Evolutionary conservation across 2,888 invertebrate species (phyloP), one percentile per base, ranked within the genome.

Genomic region (Thymelicus acteon): DNA sequence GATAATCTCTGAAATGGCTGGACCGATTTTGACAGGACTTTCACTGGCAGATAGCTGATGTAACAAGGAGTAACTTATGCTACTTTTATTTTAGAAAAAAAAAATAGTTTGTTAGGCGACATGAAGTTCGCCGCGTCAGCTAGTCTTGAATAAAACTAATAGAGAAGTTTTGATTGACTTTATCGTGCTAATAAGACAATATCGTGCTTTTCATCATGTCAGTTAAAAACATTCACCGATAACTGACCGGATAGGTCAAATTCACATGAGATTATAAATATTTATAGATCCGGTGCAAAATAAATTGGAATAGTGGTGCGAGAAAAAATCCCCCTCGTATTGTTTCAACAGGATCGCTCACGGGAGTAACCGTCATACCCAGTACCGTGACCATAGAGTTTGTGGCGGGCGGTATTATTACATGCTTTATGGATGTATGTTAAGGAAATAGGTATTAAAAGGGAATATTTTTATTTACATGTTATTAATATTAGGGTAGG

Each of bases 201-300:
- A 54, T 54, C 54, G 19, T 54, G 4, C 54, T 54, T 54, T 54
- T 24, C 54, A 54, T 54, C 54, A 19, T 54, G 54, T 54, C n/a
- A 19, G 10, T 54, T 54, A 19, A 54, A 54, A 54, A 54, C 54
- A 52, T 58, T 37, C 37, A 40, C 61, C 44, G 61, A 47, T 61
- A 61, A 47, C 47, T 47, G 66, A 57, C 24, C 39, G 65, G 70
- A 72, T 73, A 67, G 72, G 76, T 74, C 73, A 85, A 80, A 83
- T 89, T 90, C 91, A 87, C 91, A 90, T 89, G 88, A 81, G 81
- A 79, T 85, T 60, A 65, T 71, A 65, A 71, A 65, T 87, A 88
- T 87, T 90, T 88, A 91, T 91, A 86, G 88, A 88, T 90, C 85
- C 87, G 86, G 83, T 80, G 85, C 83, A 83, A 86, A 88, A 85